Evolutionary conservation across 2,888 invertebrate genomes (phyloP), one percentile per base, ranked within the genome.

Genomic region (Bedellia somnulentella): DNA sequence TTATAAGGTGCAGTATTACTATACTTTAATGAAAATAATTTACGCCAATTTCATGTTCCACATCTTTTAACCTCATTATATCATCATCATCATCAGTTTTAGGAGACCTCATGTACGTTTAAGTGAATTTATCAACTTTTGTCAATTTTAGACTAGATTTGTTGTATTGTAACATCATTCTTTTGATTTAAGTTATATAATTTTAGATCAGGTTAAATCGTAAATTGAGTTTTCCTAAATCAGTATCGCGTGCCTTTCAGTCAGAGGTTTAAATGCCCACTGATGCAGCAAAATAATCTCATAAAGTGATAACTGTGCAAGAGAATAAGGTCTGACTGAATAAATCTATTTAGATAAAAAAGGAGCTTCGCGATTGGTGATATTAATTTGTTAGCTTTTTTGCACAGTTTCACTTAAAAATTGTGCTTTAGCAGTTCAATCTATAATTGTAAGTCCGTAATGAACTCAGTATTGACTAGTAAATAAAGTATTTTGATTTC

Each of bases 61-160:
- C n/a, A n/a, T n/a, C n/a, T n/a, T n/a, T n/a, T n/a, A n/a, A n/a
- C n/a, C n/a, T n/a, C n/a, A n/a, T n/a, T n/a, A n/a, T n/a, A n/a
- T n/a, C n/a, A n/a, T n/a, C n/a, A n/a, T n/a, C n/a, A n/a, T n/a
- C n/a, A n/a, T n/a, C n/a, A n/a, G n/a, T n/a, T n/a, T n/a, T n/a
- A n/a, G n/a, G n/a, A n/a, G 26, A 21, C 57, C 57, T 60, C 57
- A 35, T 30, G 45, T 49, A 49, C 50, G 61, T 29, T 64, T 68
- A 71, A 66, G 71, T 68, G 58, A 54, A 35, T 61, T 61, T 64
- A 75, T 75, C 73, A 75, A 71, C n/a, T 68, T 73, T 71, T 43
- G 73, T 73, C 73, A 75, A 73, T 75, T 75, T 75, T 75, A 71
- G 70, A 70, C 62, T 31, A 31, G 31, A 30, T 30, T 30, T 15